A percentile compares a stretch with the other conserved stretches of the same genome.
Evolutionary conservation across 1,140 invertebrate species (phyloP).

Genomic region (Trichogramma pretiosum): DNA sequence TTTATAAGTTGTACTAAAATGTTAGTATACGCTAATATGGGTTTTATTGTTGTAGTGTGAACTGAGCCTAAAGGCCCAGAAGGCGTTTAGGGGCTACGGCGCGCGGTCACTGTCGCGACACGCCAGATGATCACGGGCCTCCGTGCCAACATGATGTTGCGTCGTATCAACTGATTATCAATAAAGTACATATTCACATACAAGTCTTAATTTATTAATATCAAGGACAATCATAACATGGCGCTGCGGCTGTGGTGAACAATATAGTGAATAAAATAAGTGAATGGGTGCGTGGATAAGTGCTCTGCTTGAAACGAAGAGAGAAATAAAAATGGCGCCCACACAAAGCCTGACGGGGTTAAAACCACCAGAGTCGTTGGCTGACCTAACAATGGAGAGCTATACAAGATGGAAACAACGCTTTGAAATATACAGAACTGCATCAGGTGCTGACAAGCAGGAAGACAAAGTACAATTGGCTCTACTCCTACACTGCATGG

Average conservation of each 20-base stretch:
- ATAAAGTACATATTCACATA: too few species aligned
- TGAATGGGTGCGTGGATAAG: neutral
- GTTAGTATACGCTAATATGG: too few species aligned
- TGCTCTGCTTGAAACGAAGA: neutral
- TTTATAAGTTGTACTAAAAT: too few species aligned
- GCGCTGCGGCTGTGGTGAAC: constrained; percentile 10
- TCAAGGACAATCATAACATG: too few species aligned
- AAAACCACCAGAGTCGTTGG: constrained; percentile 1
- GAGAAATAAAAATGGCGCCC: neutral
- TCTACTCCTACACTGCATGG: constrained; percentile 17
- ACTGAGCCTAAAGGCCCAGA: too few species aligned
- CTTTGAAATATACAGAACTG: constrained; percentile 10
- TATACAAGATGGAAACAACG: constrained; percentile 14
- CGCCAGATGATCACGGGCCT: too few species aligned
- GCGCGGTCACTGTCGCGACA: too few species aligned
- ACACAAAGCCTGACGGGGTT: neutral
- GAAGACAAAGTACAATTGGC: constrained; percentile 9
- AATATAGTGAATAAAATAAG: neutral
- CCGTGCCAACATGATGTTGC: too few species aligned
- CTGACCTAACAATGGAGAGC: constrained; percentile 8
- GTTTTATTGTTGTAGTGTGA: too few species aligned
- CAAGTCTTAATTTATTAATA: too few species aligned
- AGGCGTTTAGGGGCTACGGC: too few species aligned
- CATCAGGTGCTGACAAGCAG: constrained; percentile 8
- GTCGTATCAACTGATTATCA: too few species aligned